Base-by-base conservation (phyloP, 2,888 invertebrate species). In the Aricia artaxerxes region DNA sequence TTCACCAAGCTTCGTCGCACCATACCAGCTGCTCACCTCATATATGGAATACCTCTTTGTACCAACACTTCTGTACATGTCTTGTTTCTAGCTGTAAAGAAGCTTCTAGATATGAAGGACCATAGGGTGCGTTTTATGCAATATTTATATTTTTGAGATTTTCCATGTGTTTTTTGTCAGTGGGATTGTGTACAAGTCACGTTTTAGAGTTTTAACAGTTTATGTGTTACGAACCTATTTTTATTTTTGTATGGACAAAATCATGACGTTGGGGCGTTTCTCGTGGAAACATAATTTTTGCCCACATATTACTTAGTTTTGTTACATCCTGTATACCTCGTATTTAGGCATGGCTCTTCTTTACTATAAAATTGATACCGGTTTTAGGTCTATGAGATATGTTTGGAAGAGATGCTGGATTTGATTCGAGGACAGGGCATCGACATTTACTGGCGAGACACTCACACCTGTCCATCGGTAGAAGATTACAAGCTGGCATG, bases 21-120 rank as follows among this genome's bases (percentile, higher is more conserved):
- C 1, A 44, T 81, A 16, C 83, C 83, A 9, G 72, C 83, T 4
- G 82, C 82, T 0, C 83, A 83, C 57, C 79, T 69, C 61, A 78
- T 83, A 4, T 83, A 79, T 16, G 83, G 83, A 1, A n/a, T 80
- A 1, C 79, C 83, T 7, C 76, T 82, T 1, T 72, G 79, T 9
- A 57, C 80, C 5, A 83, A 82, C 16, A 72, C 78, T 16, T 49
- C 69, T 1, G 1, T 78, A 2, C 72, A 78, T 2, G 53, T 78
- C 35, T 1, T 49, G 16, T 40, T 69, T 35, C 78, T 78, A 6
- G 72, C 49, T 3, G 2, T 69, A 9, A 16, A 69, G 35, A 69
- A 49, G 24, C 4, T 78, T 3, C 60, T 53, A 1, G 11, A 24
- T 49, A 5, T 49, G 13, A 16, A 6, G 1, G 16, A 75, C 9